Base-by-base conservation (phyloP, 2,888 invertebrate species). In the Salticus scenicus region DNA sequence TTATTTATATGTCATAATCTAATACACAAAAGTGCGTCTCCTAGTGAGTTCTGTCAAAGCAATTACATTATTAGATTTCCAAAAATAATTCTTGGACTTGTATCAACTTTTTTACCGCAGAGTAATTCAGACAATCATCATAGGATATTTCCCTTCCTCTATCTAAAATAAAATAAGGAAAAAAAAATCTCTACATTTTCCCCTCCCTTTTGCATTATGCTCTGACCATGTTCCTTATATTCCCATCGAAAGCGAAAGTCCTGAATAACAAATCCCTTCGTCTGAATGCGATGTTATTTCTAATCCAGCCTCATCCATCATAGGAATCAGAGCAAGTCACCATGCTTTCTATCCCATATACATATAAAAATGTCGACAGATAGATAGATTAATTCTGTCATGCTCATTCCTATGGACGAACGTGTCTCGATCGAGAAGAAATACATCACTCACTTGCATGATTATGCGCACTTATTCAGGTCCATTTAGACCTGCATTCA, bases 381-480 rank as follows among this genome's bases (percentile, higher is more conserved):
- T 17, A 57, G 57, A 57, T 57, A 24, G 57, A 57, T 57, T 57
- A 57, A 57, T 57, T 57, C 57, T 57, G 57, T 24, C 57, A 57
- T 57, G 24, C 24, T 57, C 24, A 24, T 24, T 57, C 57, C 57
- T 12, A 4, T 24, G 24, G 24, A 57, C 4, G 24, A 57, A 57
- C 24, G 57, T 57, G 24, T 57, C 24, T 24, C 10, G 37, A 37
- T 37, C 37, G 37, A 37, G 37, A 10, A 10, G 37, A 37, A 37
- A 37, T 37, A 10, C 37, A 37, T 37, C 24, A 4, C 57, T 24
- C 57, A 57, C 8, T 57, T n/a, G 12, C 57, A 57, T 20, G 20
- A 57, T 57, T 57, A 57, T 57, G 57, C 20, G 20, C 57, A 5
- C 57, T 57, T 24, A 57, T 57, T 57, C 24, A 12, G 57, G 24